These are phyloP conservation scores for Temnothorax ravouxi DNA, from an alignment of 2,888 invertebrate genomes.

Conservation along the genomic window DNA sequence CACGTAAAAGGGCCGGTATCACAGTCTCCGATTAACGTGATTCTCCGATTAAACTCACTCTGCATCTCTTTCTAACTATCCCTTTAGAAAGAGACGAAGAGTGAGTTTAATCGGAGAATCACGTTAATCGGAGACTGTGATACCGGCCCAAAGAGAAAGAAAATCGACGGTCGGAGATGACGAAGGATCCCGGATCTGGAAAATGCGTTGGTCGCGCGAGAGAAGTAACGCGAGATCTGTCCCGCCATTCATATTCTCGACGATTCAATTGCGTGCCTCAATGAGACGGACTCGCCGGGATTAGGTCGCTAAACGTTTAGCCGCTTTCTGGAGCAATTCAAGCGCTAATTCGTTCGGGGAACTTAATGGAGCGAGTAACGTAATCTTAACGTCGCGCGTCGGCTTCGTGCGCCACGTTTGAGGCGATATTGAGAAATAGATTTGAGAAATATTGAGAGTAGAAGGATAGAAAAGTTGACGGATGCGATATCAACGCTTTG, in stretches of 20 bases:
- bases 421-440: not conserved
- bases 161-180: not conserved
- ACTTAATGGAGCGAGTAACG: slow-evolving; percentile 13
- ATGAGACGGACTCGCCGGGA: slow-evolving; percentile 10
- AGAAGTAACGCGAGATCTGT: slow-evolving; percentile 2
- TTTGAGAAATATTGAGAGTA: not conserved
- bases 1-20: too few species aligned
- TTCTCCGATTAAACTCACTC: too few species aligned
- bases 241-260: not conserved
- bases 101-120: too few species aligned
- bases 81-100: too few species aligned
- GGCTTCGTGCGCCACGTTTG: not conserved
- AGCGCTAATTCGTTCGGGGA: slow-evolving; percentile 16
- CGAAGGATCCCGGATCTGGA: not conserved
- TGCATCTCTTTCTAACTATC: too few species aligned
- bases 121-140: too few species aligned
- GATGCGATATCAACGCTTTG: not conserved
- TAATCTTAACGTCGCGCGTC: not conserved
- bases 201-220: not conserved
- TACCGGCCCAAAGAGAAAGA: too few species aligned
- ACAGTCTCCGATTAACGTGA: too few species aligned
- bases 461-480: not conserved
- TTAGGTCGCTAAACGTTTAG: slow-evolving; percentile 20
- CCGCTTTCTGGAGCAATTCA: slow-evolving; percentile 19
- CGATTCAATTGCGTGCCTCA: slow-evolving; percentile 38